Percentiles rank a stretch among this genome's conserved stretches.
Evolutionary conservation across 2,888 invertebrate genomes (phyloP).

Genomic region (Liopterus haemorrhoidalis): DNA sequence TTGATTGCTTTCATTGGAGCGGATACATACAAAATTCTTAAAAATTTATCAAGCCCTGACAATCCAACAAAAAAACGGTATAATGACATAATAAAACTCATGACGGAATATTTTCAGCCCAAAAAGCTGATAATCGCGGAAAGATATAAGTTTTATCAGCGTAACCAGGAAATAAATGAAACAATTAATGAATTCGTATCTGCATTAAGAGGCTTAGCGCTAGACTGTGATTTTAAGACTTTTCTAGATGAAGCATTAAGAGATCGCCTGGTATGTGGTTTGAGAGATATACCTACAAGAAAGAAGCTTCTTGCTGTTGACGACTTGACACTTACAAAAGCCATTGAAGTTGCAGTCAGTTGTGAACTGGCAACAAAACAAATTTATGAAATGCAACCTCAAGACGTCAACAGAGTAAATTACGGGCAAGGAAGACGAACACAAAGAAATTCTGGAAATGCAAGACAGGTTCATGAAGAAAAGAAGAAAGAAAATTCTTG

Average conservation of each 20-base stretch:
- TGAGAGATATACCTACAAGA: background rate
- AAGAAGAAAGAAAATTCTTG: too few species aligned
- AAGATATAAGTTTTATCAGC: background rate
- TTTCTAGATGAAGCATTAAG: background rate
- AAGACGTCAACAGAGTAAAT: background rate
- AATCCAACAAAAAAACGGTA: conserved; percentile 20
- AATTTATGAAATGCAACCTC: background rate
- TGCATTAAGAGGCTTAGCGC: background rate
- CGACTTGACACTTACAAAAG: background rate
- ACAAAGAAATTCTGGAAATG: too few species aligned
- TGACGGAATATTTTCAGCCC: background rate
- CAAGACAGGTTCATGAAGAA: too few species aligned
- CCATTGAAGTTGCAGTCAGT: background rate
- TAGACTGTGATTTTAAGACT: background rate
- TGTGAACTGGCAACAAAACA: background rate
- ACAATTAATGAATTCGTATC: background rate
- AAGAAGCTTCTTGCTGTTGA: background rate
- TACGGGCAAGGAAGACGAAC: too few species aligned
- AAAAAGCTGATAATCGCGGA: background rate
- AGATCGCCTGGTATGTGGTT: background rate
- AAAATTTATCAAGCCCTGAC: conserved; percentile 15
- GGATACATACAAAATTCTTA: conserved; percentile 19
- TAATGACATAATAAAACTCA: conserved; percentile 7
- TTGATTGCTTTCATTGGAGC: conserved; percentile 16
- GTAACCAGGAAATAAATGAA: background rate